Conservation (phyloP, 2,797 vertebrate species). For the Alfaro cultratus region DNA sequence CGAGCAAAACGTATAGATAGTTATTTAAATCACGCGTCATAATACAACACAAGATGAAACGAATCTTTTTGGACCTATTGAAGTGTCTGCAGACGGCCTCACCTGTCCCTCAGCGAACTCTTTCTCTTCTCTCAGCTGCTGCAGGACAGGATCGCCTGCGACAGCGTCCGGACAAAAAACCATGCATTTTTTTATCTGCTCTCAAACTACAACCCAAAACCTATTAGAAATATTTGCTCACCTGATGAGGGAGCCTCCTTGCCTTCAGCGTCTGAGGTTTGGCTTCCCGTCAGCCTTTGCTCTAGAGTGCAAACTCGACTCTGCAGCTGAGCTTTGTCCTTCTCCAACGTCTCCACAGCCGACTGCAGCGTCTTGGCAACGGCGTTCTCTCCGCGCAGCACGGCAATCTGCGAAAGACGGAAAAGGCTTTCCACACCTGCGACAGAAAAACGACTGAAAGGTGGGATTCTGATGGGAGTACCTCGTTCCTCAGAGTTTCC, state of each 20-base stretch:
- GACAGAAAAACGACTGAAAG: neutral
- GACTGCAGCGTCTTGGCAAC: constrained; percentile 89
- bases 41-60: neutral
- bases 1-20: neutral
- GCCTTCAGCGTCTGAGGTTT: constrained; percentile 72
- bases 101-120: constrained; percentile 93
- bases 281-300: constrained; percentile 86
- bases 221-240: constrained; percentile 55
- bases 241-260: constrained; percentile 76
- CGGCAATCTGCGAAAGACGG: constrained; percentile 79
- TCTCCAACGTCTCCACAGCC: constrained; percentile 89
- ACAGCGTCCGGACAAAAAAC: neutral
- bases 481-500: constrained; percentile 92
- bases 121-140: constrained; percentile 88
- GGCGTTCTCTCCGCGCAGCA: constrained; percentile 90
- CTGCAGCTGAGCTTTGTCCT: constrained; percentile 91
- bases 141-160: constrained; percentile 83
- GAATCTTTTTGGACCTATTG: neutral
- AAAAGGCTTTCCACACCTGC: neutral
- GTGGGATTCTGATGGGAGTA: constrained; percentile 40
- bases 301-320: constrained; percentile 88
- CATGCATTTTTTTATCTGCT: neutral
- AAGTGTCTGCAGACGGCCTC: neutral
- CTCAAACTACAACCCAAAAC: neutral
- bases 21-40: neutral